Conservation (phyloP, 2,113 vertebrate species). For the Uropsilus gracilis region DNA sequence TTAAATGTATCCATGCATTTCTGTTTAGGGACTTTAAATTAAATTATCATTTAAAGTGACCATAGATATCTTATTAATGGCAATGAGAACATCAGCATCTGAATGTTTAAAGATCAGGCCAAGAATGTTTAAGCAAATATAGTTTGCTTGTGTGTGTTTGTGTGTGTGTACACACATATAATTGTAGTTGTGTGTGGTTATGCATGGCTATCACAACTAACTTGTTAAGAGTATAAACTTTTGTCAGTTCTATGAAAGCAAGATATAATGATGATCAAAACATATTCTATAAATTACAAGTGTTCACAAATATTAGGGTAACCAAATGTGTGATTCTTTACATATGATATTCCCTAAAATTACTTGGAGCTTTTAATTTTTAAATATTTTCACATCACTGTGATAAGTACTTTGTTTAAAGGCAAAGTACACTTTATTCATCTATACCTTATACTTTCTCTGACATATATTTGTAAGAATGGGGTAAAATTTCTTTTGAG, state of each 20-base stretch:
- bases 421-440: background rate
- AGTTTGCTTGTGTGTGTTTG: background rate
- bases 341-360: background rate
- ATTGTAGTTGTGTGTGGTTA: background rate
- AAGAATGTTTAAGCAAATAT: slow-evolving; percentile 46
- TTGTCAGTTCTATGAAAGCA: background rate
- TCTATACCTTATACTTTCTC: background rate
- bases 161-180: background rate
- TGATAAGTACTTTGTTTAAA: background rate
- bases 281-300: background rate
- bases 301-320: background rate
- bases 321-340: background rate
- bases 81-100: slow-evolving; percentile 28
- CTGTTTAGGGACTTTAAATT: slow-evolving; percentile 69
- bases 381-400: background rate
- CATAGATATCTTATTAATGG: slow-evolving; percentile 49
- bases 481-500: background rate
- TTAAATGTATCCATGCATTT: slow-evolving; percentile 55
- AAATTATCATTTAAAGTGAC: slow-evolving; percentile 60
- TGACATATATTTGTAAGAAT: background rate
- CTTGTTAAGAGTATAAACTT: background rate
- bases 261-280: background rate
- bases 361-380: background rate
- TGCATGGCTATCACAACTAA: background rate
- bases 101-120: slow-evolving; percentile 45